Conservation (phyloP, 1,140 invertebrate genomes). For the Zeugodacus cucurbitae region DNA sequence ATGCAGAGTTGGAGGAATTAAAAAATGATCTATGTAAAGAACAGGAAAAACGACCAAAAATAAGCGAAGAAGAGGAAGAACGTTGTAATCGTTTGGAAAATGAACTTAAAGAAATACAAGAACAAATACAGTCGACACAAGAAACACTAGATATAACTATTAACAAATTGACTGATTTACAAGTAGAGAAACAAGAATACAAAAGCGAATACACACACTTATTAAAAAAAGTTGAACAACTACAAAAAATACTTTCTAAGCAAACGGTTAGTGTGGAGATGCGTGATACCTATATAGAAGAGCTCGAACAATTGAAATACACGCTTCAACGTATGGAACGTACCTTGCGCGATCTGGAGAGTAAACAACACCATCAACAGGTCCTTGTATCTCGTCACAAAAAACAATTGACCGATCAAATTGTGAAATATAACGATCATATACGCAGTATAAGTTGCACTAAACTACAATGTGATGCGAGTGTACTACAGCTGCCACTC, state of each 20-base stretch:
- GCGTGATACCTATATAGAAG: slow-evolving; percentile 13
- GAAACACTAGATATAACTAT: not conserved
- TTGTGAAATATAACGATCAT: slow-evolving; percentile 52
- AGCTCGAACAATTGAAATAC: slow-evolving; percentile 41
- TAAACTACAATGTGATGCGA: slow-evolving; percentile 43
- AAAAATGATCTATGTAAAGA: not conserved
- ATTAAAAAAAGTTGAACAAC: not conserved
- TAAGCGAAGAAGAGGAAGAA: slow-evolving; percentile 37
- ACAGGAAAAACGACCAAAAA: slow-evolving; percentile 1
- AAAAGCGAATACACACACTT: not conserved
- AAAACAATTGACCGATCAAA: slow-evolving; percentile 52
- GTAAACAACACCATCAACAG: slow-evolving; percentile 52
- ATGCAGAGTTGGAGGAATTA: slow-evolving; percentile 39
- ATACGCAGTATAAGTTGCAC: slow-evolving; percentile 46
- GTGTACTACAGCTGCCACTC: slow-evolving; percentile 48
- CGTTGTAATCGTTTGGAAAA: not conserved
- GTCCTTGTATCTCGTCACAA: slow-evolving; percentile 54
- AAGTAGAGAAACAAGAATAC: not conserved
- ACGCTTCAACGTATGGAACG: slow-evolving; percentile 49
- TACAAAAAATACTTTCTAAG: not conserved
- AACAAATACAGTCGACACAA: slow-evolving; percentile 4
- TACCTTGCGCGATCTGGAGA: slow-evolving; percentile 46
- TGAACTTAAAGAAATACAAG: slow-evolving; percentile 24
- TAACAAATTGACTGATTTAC: slow-evolving; percentile 29
- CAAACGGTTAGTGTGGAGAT: slow-evolving; percentile 35